Evolutionary conservation across 2,888 invertebrate species (phyloP).

Genomic region (Macrosiphum euphorbiae): DNA sequence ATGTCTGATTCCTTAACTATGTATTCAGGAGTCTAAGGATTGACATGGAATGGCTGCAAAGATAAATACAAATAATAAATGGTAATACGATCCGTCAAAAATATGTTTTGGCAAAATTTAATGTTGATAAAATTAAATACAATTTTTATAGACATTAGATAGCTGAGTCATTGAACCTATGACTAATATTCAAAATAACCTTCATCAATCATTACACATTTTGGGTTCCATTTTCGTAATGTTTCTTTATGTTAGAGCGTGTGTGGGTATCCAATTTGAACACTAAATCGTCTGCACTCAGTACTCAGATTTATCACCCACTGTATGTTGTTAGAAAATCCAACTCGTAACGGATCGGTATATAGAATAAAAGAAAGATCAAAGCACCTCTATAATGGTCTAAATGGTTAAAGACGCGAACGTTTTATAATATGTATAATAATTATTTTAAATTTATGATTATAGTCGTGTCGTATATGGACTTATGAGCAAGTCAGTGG

Average conservation of each 20-base stretch:
- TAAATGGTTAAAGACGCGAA: not conserved
- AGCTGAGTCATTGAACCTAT: conserved; percentile 43
- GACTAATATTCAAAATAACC: conserved; percentile 38
- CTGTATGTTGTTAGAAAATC: not conserved
- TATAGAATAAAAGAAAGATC: not conserved
- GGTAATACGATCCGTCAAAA: not conserved
- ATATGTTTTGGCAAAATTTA: not conserved
- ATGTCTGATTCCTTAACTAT: not conserved
- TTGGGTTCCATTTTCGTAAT: not conserved
- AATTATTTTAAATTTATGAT: conserved; percentile 30
- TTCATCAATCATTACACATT: conserved; percentile 42
- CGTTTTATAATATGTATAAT: not conserved
- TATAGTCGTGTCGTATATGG: not conserved
- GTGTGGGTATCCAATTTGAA: conserved; percentile 30
- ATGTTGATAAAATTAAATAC: not conserved
- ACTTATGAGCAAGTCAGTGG: not conserved
- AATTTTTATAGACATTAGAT: not conserved
- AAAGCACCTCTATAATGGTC: not conserved
- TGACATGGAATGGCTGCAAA: not conserved
- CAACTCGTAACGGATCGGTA: not conserved
- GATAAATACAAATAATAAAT: not conserved
- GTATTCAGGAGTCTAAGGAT: not conserved
- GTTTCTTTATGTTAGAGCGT: not conserved
- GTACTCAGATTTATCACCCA: conserved; percentile 19
- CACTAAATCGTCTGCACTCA: not conserved